Base-by-base conservation (phyloP, 2,888 invertebrate genomes). In the Eupeodes luniger region DNA sequence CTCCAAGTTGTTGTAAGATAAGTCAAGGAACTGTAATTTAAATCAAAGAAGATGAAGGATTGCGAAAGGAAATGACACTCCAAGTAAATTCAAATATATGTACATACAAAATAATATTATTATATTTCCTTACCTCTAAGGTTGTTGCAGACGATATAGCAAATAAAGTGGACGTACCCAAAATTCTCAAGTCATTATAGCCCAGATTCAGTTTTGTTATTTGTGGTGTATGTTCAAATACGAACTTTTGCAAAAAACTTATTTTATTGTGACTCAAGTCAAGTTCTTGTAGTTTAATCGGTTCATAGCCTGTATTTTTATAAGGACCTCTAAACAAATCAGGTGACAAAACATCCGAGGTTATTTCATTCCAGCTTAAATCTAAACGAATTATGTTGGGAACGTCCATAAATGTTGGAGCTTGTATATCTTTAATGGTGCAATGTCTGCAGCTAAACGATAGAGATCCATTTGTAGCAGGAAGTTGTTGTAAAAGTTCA, bases 271-370 rank as follows among this genome's bases (percentile, higher is more conserved):
- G 94, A 19, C 95, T 95, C 55, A 96, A 93, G 91, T 96, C 95
- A 44, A 96, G 92, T 12, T 95, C 94, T 91, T 95, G 94, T 80
- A 96, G 90, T 0, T 94, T 94, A 57, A 96, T 95, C 69, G 95
- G 95, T 86, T 94, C 94, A 92, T 95, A 96, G 27, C 93, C 93
- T 4, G 94, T 94, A 77, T 94, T 93, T 84, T 94, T 94, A 91
- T 95, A 96, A 0, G 95, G 95, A 0, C 96, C 96, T 91, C 95
- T 95, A 92, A 96, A 96, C 81, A 96, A 95, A 90, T 96, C 96
- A 27, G 95, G 94, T 67, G 94, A 94, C 55, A 96, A 91, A 57
- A 95, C 94, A 78, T 96, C 95, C n/a, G 95, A 90, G 5, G 89
- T 89, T 1, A 93, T 89, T 27, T 92, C 91, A 81, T 94, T 94